These are phyloP conservation scores for Aptenodytes patagonicus DNA, from an alignment of 2,113 vertebrate species.

Conservation along the genomic window DNA sequence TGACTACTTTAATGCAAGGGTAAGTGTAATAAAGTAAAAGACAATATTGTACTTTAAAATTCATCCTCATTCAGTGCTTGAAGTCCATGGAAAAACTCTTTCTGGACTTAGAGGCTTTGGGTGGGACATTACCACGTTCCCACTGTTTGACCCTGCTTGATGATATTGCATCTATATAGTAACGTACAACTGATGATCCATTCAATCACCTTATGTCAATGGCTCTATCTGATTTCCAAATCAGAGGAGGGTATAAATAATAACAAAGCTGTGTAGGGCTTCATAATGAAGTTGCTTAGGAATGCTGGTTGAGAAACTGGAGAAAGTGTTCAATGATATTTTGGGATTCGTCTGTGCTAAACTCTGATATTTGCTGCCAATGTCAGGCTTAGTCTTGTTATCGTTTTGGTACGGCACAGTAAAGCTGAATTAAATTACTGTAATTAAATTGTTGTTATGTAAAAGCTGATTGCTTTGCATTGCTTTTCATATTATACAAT, in stretches of 20 bases:
- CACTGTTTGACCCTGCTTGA: not conserved
- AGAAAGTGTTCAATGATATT: not conserved
- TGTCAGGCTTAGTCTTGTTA: not conserved
- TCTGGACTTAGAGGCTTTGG: not conserved
- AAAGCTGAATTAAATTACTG: constrained; percentile 21
- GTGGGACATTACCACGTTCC: not conserved
- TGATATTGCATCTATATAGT: not conserved
- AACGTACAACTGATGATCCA: not conserved
- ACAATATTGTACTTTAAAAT: not conserved
- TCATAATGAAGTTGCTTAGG: not conserved
- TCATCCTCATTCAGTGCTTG: not conserved
- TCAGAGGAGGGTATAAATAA: not conserved
- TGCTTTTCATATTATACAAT: constrained; percentile 28
- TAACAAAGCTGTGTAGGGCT: not conserved
- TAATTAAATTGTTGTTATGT: constrained; percentile 26
- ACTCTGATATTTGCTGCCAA: not conserved
- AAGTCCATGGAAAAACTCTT: not conserved
- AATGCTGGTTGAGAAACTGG: not conserved
- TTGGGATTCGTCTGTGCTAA: not conserved
- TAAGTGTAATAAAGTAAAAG: not conserved
- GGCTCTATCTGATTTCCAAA: not conserved
- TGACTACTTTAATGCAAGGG: not conserved
- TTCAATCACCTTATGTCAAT: not conserved
- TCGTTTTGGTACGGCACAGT: not conserved
- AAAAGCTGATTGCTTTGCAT: constrained; percentile 1